Percentiles rank a stretch among this genome's conserved stretches.
These are phyloP conservation scores for Diachasma alloeum DNA, from an alignment of 1,140 invertebrate genomes.

Conservation along the genomic window DNA sequence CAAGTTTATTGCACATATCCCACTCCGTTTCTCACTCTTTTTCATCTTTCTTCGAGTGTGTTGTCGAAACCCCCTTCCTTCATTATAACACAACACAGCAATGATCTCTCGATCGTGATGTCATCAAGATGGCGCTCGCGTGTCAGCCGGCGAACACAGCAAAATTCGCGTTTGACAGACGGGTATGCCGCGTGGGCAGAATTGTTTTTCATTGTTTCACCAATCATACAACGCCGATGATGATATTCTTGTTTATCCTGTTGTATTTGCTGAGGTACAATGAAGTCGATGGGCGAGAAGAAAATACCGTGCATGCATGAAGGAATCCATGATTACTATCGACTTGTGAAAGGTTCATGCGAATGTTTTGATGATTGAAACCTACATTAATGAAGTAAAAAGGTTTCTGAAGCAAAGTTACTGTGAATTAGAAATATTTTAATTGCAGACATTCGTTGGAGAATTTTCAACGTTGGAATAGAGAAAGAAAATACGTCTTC, in stretches of 20 bases:
- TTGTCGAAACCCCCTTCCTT: neutral
- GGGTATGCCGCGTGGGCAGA: neutral
- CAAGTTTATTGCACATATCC: neutral
- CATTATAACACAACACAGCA: neutral
- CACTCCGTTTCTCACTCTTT: neutral
- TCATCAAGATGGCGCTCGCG: constrained; percentile 16
- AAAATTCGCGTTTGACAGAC: constrained; percentile 2
- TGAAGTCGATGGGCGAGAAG: neutral
- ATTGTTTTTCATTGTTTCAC: neutral
- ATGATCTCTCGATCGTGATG: constrained; percentile 1
- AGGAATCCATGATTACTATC: neutral
- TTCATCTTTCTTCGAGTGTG: neutral
- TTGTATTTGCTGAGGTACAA: neutral
- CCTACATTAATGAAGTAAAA: neutral
- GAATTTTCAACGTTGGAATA: too few species aligned
- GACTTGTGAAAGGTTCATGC: neutral
- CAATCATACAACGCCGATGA: neutral
- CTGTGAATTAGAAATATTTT: neutral
- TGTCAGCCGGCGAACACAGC: neutral
- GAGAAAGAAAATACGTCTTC: too few species aligned
- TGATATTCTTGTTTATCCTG: neutral
- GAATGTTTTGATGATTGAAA: neutral
- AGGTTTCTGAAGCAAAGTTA: neutral
- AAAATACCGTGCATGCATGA: neutral
- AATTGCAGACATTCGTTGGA: too few species aligned